These are phyloP conservation scores for Phylloscopus collybita DNA, from an alignment of 2,797 vertebrate species.

Conservation along the genomic window DNA sequence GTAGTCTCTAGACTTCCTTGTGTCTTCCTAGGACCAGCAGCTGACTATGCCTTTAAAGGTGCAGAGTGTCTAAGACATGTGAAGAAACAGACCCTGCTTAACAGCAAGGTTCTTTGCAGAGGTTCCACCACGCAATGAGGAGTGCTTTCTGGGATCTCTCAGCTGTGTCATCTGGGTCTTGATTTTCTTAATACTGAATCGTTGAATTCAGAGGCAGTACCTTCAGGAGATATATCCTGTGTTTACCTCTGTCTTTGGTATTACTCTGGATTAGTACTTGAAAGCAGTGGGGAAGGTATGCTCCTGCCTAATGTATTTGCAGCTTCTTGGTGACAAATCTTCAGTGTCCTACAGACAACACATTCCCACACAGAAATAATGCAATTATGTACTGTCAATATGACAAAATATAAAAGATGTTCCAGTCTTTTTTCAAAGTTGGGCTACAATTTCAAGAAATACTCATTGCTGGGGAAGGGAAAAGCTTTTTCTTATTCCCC, in stretches of 20 bases:
- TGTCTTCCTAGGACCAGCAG: neutral
- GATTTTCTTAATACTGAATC: neutral
- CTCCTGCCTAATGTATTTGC: neutral
- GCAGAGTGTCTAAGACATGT: neutral
- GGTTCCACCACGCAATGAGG: neutral
- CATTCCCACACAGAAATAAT: neutral
- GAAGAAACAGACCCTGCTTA: neutral
- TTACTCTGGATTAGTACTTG: neutral
- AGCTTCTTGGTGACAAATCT: neutral
- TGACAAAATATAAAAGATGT: neutral
- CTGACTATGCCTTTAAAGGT: neutral
- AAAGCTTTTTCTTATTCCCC: neutral
- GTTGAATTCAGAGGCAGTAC: neutral
- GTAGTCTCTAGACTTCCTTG: neutral
- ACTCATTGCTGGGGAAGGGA: neutral
- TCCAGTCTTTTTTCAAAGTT: neutral
- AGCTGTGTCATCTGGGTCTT: neutral
- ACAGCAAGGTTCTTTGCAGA: neutral
- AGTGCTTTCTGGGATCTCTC: neutral
- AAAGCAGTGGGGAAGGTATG: neutral
- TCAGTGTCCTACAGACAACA: neutral
- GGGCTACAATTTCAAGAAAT: neutral
- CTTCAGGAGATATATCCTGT: neutral
- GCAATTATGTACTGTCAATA: neutral
- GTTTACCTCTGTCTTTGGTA: neutral